Evolutionary conservation across 1,140 invertebrate genomes (phyloP), one percentile per base, ranked within the genome.

Genomic region (Ephestia elutella): DNA sequence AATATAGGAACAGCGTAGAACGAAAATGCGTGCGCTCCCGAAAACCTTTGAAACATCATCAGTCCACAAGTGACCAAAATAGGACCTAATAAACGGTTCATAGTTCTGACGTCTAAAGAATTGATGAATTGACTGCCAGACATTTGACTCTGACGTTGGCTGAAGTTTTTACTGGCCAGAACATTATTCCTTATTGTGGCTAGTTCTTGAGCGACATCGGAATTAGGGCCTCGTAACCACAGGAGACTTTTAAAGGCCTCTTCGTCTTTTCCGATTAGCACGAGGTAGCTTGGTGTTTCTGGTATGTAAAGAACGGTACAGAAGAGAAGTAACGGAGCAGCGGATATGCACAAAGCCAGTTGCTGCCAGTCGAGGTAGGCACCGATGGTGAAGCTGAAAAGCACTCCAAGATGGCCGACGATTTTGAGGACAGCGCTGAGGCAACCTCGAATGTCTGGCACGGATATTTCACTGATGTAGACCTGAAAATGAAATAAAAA

Each of bases 401-500:
- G 89, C 5, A 97, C 94, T 21, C 97, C 97, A 28, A 96, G 90
- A 77, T 96, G 95, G 4, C 95, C 93, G 61, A 93, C 93, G 53
- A 97, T 92, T 86, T 98, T 97, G 54, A 96, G 90, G 60, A 96
- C 93, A 0, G 96, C 95, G 71, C 95, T 96, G 51, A 98, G 90
- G 66, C 95, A 94, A 13, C 96, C 97, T 50, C 97, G 89, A 49
- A 97, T 94, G 54, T 95, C 93, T 18, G 96, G 95, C 21, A 95
- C 93, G 17, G 96, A 94, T 72, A 97, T 97, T 90, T 98, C 97
- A 68, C 95, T 96, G 65, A 98, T 94, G 89, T 98, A 98, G n/a
- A 97, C 94, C 93, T 94, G 88, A 18, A 89, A 86, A 57, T 67
- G 11, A 32, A n/a, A 44, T 44, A 44, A 57, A 56, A 69, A 54